Conservation (phyloP, 2,888 invertebrate genomes). For the Trisateles emortualis region DNA sequence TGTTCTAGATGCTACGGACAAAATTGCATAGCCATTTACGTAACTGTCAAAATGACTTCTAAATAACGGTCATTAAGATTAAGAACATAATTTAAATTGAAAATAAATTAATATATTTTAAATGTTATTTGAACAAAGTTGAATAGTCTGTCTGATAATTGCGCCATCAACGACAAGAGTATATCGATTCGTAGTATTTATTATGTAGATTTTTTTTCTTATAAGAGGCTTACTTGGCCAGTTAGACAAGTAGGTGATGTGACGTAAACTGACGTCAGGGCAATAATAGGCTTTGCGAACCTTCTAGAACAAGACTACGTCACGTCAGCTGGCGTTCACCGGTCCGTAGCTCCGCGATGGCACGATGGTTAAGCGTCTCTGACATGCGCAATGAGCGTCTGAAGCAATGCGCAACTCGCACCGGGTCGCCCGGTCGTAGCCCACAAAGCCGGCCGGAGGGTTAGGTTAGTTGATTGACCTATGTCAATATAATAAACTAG, state of each 20-base stretch:
- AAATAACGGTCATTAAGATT: background rate
- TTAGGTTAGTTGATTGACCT: constrained; percentile 40
- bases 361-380: background rate
- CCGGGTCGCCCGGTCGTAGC: constrained; percentile 5
- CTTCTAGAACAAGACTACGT: constrained; percentile 58
- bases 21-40: constrained; percentile 6
- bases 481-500: constrained; percentile 26
- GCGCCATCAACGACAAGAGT: constrained; percentile 14
- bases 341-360: constrained; percentile 18
- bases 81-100: background rate
- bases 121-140: constrained; percentile 12
- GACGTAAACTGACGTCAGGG: constrained; percentile 67
- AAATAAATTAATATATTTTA: background rate
- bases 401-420: constrained; percentile 35
- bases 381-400: constrained; percentile 43
- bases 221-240: constrained; percentile 38
- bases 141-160: constrained; percentile 17
- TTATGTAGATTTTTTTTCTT: constrained; percentile 40
- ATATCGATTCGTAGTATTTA: constrained; percentile 16
- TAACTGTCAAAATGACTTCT: background rate
- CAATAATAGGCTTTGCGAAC: constrained; percentile 60
- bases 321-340: constrained; percentile 52
- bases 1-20: constrained; percentile 29
- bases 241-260: constrained; percentile 45
- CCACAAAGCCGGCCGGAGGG: constrained; percentile 10